Evolutionary conservation across 2,888 invertebrate genomes (phyloP), one percentile per base, ranked within the genome.

Genomic region (Penaeus monodon): DNA sequence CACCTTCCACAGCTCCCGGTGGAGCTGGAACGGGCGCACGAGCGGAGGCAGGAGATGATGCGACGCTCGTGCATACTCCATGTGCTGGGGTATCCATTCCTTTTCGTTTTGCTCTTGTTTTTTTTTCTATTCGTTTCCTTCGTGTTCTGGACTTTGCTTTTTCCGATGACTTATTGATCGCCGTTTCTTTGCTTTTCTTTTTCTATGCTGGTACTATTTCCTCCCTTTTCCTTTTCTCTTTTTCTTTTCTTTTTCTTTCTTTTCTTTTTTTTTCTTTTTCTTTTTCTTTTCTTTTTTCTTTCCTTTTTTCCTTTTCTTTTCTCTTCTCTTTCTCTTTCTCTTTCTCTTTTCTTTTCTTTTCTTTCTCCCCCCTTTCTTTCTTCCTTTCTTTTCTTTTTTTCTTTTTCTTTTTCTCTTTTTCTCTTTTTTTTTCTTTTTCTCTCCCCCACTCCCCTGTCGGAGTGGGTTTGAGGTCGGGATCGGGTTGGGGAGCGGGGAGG

Each of bases 1-100:
- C 84, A 87, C 87, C n/a, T n/a, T 87, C 87, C 66, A 87, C 87
- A 87, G 63, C 86, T 83, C 82, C 82, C 81, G 2, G 38, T 49
- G 44, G 49, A 79, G 63, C 65, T 66, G 63, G 63, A 64, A 44
- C 66, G 38, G 14, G 63, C 81, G 8, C n/a, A 44, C 49, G 27
- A 79, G 74, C 44, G 80, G 84, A 74, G 49, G 49, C 81, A 77
- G 17, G 33, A 63, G 24, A 29, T 70, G 38, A 63, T 81, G 27
- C n/a, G 17, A 38, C 33, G 27, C 17, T 65, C 63, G 70, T 78
- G 6, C 85, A 64, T 8, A 73, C n/a, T 63, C 38, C 29, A 17
- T 79, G 64, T 80, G 85, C 14, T n/a, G 8, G 12, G 20, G 7
- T 29, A 49, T 70, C 20, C 81, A 8, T 44, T 1, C 10, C 44